Percentiles rank a stretch among this genome's conserved stretches.
phyloP scores from a whole-genome alignment of 2,797 vertebrate genomes.

The Lacerta bilineata region DNA sequence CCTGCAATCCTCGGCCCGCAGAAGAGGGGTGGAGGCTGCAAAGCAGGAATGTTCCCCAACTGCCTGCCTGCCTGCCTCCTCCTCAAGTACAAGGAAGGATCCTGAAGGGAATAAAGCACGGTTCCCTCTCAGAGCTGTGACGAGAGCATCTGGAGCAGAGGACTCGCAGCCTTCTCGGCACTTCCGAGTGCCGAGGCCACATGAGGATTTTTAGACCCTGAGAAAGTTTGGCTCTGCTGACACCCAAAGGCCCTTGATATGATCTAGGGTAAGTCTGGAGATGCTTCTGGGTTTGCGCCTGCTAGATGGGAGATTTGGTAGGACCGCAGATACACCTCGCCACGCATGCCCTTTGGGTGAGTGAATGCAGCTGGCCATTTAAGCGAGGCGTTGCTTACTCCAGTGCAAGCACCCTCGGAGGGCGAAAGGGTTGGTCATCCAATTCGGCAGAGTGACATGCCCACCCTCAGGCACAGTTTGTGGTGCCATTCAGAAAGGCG shows the following conservation, averaged over 20 bases:
- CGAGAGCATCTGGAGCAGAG: background rate
- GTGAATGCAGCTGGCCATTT: no score
- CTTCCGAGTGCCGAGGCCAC: background rate
- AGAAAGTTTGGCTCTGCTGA: background rate
- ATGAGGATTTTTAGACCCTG: background rate
- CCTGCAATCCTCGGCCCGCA: background rate
- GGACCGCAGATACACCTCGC: no score
- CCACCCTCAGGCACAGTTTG: background rate
- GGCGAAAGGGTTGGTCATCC: background rate
- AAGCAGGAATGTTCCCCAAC: slow-evolving; percentile 4
- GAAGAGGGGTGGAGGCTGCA: background rate
- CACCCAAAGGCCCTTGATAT: background rate
- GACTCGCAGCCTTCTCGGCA: no score
- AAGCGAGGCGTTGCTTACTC: no score
- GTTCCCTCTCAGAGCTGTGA: background rate
- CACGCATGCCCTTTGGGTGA: background rate
- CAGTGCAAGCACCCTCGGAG: background rate
- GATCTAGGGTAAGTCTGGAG: slow-evolving; percentile 23
- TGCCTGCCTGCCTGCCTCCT: background rate
- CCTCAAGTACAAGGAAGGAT: background rate
- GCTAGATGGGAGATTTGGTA: background rate
- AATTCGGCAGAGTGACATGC: no score
- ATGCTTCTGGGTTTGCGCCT: background rate
- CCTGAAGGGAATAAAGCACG: background rate
- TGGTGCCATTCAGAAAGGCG: background rate